These are phyloP conservation scores for Philereme vetulata DNA, from an alignment of 2,888 invertebrate species.

Conservation along the genomic window DNA sequence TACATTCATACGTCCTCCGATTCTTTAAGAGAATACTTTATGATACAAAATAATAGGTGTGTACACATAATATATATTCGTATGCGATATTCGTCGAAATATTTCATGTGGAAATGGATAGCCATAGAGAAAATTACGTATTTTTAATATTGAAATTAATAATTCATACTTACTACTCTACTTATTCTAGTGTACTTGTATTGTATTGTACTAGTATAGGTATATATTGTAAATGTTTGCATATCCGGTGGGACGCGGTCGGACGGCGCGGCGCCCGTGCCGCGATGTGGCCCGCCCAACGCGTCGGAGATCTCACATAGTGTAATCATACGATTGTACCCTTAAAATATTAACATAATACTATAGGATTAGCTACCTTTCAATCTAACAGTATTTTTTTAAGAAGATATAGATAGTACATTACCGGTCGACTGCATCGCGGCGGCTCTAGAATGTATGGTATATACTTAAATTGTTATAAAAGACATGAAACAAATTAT, in stretches of 20 bases:
- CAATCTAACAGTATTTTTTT: conserved; percentile 85
- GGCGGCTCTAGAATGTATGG: conserved; percentile 75
- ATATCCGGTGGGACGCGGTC: conserved; percentile 80
- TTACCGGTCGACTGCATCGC: conserved; percentile 70
- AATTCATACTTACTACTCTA: conserved; percentile 76
- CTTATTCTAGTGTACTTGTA: conserved; percentile 65
- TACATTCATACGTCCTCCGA: conserved; percentile 84
- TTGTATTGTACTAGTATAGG: conserved; percentile 54
- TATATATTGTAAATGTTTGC: conserved; percentile 72
- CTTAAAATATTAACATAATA: conserved; percentile 75
- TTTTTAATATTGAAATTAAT: conserved; percentile 83
- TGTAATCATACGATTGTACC: conserved; percentile 81
- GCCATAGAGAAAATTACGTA: conserved; percentile 84
- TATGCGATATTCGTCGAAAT: conserved; percentile 79
- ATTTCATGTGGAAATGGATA: conserved; percentile 79
- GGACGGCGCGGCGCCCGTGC: conserved; percentile 64
- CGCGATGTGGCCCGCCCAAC: conserved; percentile 59
- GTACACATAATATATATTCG: conserved; percentile 82
- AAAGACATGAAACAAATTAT: conserved; percentile 81
- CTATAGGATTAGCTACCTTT: conserved; percentile 82
- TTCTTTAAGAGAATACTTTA: conserved; percentile 71
- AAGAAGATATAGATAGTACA: conserved; percentile 84
- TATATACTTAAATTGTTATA: conserved; percentile 80
- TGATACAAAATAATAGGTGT: conserved; percentile 71
- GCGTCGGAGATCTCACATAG: conserved; percentile 83